Conservation (phyloP, 1,140 invertebrate species). For the Oedothorax gibbosus region DNA sequence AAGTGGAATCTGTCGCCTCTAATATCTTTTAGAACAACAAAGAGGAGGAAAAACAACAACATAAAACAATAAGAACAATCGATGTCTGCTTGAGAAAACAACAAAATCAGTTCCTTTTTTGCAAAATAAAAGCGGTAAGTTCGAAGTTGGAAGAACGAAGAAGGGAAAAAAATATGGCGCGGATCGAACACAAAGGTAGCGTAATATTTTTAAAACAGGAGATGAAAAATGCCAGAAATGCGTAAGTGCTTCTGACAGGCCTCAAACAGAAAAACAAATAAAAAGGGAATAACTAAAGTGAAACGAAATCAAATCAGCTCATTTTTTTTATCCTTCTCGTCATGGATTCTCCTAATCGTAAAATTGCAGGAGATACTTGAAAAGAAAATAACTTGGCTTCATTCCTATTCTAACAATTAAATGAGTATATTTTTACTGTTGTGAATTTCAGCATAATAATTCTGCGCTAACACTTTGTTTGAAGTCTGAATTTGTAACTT, state of each 20-base stretch:
- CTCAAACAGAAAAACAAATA: conserved; percentile 6
- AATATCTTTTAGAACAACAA: conserved; percentile 46
- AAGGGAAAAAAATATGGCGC: not conserved
- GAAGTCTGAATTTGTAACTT: no score
- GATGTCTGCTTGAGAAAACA: conserved; percentile 12
- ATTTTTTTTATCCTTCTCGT: conserved; percentile 14
- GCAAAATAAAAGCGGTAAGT: not conserved
- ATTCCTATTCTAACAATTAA: no score
- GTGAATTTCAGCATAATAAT: no score
- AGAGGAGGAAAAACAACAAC: not conserved
- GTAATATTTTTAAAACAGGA: not conserved
- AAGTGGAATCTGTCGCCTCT: conserved; percentile 27
- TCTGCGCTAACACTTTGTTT: no score
- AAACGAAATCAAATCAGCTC: conserved; percentile 7
- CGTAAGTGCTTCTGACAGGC: conserved; percentile 36
- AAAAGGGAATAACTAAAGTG: conserved; percentile 28
- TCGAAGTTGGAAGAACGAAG: not conserved
- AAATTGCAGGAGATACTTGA: conserved; percentile 1
- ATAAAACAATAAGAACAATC: not conserved
- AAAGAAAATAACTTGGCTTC: no score
- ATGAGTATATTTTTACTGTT: no score
- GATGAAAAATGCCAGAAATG: conserved; percentile 21
- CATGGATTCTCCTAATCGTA: not conserved
- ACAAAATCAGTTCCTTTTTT: not conserved
- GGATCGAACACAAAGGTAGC: no score